Evolutionary conservation across 2,113 vertebrate species (phyloP), one percentile per base, ranked within the genome.

Genomic region (Cyanoliseus patagonus): DNA sequence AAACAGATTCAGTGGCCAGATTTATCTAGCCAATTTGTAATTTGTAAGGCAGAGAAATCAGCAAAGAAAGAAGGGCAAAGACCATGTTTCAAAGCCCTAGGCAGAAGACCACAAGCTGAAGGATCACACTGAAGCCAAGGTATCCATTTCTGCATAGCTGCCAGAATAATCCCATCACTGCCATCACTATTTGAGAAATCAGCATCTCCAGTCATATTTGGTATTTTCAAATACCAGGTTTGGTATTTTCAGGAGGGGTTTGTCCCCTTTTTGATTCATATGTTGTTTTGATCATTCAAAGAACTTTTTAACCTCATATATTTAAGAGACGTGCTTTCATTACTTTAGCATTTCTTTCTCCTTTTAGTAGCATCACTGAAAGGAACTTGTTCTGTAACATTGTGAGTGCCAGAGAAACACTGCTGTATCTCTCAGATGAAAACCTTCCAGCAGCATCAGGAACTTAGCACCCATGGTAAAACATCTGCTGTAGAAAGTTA

Each of bases 401-500:
- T 28, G 6, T 18, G 14, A 93, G 59, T 46, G 49, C 25, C 61
- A 81, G 44, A 52, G 52, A 95, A 94, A 88, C 23, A 88, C 33
- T 63, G 8, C 15, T 49, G n/a, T 44, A 69, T 23, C 27, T 67
- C 67, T 42, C 63, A 75, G 39, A 83, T 30, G 6, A 91, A 96
- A 95, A 80, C 24, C 66, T 95, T 83, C 79, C 70, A 90, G 63
- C 72, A 59, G 35, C 80, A 94, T 55, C 44, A 85, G 57, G 27
- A 93, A 91, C 33, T 46, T 14, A 55, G 30, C n/a, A 79, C 47
- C 89, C 61, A 83, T 69, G 47, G 67, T 81, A 88, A 49, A 97
- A 95, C 89, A 94, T 66, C 83, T 91, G 88, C 80, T 96, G 74
- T 13, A 95, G 75, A 84, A 44, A 61, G 85, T 78, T 95, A 96